These are phyloP conservation scores for Stenotaenia linearis DNA, from an alignment of 2,888 invertebrate species.

Conservation along the genomic window DNA sequence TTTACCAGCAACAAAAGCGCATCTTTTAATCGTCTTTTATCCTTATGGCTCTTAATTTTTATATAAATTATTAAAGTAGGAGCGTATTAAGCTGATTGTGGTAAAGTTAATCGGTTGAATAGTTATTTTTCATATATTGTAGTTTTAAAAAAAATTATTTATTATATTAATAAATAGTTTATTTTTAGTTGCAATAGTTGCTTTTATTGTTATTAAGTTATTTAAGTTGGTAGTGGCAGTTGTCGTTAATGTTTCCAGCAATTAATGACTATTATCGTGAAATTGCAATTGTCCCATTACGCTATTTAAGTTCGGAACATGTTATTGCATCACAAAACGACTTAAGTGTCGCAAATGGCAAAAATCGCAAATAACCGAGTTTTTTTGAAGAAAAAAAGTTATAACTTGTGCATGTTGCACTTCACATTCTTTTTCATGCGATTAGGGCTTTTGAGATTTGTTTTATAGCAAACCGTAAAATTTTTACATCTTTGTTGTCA, in stretches of 20 bases:
- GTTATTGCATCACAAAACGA: neutral
- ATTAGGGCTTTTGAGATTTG: constrained; percentile 13
- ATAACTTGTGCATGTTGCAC: neutral
- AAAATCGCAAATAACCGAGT: neutral
- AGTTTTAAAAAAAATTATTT: too few species aligned
- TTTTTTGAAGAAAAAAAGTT: neutral
- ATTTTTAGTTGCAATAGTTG: neutral
- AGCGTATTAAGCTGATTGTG: neutral
- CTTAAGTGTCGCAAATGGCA: neutral
- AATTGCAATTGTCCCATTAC: too few species aligned
- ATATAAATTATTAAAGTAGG: neutral
- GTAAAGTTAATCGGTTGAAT: neutral
- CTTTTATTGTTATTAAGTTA: neutral
- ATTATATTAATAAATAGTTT: too few species aligned
- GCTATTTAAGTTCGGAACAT: too few species aligned
- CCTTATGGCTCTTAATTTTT: neutral
- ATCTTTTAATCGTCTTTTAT: neutral
- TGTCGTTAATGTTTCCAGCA: too few species aligned
- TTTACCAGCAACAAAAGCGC: neutral
- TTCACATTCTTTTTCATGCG: neutral
- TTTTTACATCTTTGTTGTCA: constrained; percentile 19
- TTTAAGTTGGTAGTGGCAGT: neutral
- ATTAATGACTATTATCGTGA: too few species aligned
- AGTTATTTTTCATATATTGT: too few species aligned
- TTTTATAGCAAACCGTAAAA: constrained; percentile 13